Conservation (phyloP, 2,888 invertebrate species). For the Eristalinus aeneus region DNA sequence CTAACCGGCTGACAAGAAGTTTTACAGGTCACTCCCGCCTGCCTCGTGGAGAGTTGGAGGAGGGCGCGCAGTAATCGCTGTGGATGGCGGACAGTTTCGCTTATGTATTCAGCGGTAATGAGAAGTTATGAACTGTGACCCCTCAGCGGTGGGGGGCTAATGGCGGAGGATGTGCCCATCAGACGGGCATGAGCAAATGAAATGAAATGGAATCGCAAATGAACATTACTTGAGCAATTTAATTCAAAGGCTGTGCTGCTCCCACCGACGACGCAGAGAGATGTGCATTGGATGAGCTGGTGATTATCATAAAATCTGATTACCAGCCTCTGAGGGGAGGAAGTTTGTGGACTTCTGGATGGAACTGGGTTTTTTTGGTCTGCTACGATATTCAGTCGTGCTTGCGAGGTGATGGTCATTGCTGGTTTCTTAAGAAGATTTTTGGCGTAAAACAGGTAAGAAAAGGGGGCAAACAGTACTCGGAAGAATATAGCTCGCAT, state of each 20-base stretch:
- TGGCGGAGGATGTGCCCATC: not conserved
- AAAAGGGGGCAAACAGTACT: too few relatives aligned
- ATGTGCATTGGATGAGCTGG: not conserved
- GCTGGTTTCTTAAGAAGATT: too few relatives aligned
- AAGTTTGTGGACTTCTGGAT: not conserved
- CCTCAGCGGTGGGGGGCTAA: not conserved
- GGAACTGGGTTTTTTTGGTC: not conserved
- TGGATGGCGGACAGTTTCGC: slow-evolving; percentile 47
- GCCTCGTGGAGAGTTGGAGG: not conserved
- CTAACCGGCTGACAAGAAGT: slow-evolving; percentile 39
- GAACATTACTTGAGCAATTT: slow-evolving; percentile 32
- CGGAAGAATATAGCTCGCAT: too few relatives aligned
- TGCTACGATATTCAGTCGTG: too few relatives aligned
- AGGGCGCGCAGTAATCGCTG: not conserved
- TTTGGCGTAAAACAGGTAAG: too few relatives aligned
- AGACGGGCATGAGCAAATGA: not conserved
- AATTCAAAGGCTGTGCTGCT: slow-evolving; percentile 6
- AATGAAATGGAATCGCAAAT: slow-evolving; percentile 37
- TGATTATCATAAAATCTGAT: slow-evolving; percentile 20
- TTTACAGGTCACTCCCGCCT: slow-evolving; percentile 43
- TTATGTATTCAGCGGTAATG: slow-evolving; percentile 54
- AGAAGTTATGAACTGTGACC: slow-evolving; percentile 69
- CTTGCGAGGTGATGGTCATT: too few relatives aligned
- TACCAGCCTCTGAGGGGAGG: not conserved
- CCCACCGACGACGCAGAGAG: not conserved